Evolutionary conservation across 2,888 invertebrate genomes (phyloP), one percentile per base, ranked within the genome.

Genomic region (Linnaemya tessellans): DNA sequence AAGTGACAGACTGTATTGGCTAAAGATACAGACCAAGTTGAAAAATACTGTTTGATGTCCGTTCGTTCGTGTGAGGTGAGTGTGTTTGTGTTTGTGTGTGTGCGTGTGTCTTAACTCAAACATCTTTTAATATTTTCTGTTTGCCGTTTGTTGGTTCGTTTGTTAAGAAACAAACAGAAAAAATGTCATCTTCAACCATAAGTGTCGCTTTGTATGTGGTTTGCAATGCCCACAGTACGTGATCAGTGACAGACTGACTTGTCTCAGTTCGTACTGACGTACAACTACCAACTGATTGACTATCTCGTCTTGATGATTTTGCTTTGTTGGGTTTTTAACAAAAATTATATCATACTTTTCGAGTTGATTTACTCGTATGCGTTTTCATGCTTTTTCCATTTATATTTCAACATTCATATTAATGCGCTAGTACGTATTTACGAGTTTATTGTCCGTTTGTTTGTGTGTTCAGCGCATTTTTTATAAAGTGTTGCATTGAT

Each of bases 271-370:
- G 43, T 20, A 71, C 54, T 79, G 70, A 54, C 70, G 22, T 64
- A 71, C 78, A 70, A 79, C 30, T 30, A n/a, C n/a, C n/a, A 30
- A 30, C 78, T 79, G 49, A 78, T 51, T 70, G 64, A 46, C 75
- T 74, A 70, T 38, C 54, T 67, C 41, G 73, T 73, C 77, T 71
- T 77, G 56, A 60, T 46, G 87, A 75, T 80, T 80, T 81, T 80
- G 49, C 30, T 86, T 51, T 51, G 18, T 13, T 68, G 77, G 58
- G 41, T 62, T 70, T 82, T 82, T 86, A 20, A 60, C 87, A 89
- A 88, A 90, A 90, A 90, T 90, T 89, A 90, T 90, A 89, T 90
- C 90, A 90, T 89, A 89, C 88, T 86, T 88, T 86, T 86, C 58
- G 41, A 86, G 81, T 87, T 87, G 88, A 88, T 88, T 88, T 87